A percentile compares a stretch with the other conserved stretches of the same genome.
Conservation (phyloP, 2,797 vertebrate genomes). For the Tragelaphus eurycerus region DNA sequence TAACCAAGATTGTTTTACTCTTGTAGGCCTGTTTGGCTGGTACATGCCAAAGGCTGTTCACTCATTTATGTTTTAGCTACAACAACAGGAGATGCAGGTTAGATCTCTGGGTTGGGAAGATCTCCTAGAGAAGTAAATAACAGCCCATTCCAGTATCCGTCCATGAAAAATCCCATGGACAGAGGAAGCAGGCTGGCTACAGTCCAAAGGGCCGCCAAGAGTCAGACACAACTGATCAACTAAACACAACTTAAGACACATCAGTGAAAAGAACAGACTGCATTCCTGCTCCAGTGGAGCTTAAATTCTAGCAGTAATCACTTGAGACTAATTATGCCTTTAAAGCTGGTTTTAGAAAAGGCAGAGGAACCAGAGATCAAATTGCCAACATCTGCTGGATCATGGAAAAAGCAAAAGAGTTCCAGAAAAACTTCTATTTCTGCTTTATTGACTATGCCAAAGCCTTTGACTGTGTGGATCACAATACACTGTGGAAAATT, state of each 20-base stretch:
- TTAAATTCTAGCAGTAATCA: background rate
- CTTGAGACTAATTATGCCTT: background rate
- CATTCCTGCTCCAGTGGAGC: background rate
- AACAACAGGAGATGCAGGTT: background rate
- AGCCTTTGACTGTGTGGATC: no score
- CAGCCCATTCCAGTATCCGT: background rate
- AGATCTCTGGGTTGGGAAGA: background rate
- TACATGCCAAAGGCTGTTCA: background rate
- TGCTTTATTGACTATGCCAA: no score
- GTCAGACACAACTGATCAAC: background rate
- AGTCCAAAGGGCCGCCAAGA: background rate
- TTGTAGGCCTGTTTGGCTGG: background rate
- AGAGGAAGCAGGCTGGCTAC: background rate
- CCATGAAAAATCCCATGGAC: background rate
- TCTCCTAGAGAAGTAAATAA: background rate
- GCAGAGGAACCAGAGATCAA: no score
- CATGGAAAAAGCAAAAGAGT: no score
- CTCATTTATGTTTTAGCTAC: background rate
- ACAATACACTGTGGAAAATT: no score
- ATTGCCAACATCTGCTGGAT: no score
- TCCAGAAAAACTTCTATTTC: no score
- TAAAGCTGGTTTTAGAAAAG: background rate
- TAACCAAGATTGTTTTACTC: background rate
- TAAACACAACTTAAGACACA: background rate
- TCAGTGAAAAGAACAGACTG: background rate